These are phyloP conservation scores for Chauna torquata DNA, from an alignment of 2,113 vertebrate species.

Conservation along the genomic window DNA sequence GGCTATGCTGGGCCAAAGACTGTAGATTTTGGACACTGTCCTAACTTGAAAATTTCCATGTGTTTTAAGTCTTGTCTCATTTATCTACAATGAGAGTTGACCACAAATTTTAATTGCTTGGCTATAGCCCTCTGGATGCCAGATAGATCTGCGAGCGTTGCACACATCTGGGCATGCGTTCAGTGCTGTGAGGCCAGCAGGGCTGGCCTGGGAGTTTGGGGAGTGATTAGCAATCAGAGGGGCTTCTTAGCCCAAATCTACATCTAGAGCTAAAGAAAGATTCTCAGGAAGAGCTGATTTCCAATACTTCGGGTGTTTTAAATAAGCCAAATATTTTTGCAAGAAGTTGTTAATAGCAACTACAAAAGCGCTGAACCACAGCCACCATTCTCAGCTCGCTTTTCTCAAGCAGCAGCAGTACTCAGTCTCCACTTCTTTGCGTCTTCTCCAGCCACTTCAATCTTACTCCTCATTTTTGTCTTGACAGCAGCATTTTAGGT, in stretches of 20 bases:
- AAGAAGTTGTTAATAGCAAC: not conserved
- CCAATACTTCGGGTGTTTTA: not conserved
- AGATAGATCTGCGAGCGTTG: rapidly evolving
- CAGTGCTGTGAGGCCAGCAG: not conserved
- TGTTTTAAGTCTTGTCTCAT: constrained; percentile 63
- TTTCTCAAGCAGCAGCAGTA: not conserved
- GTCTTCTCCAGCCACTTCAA: not conserved
- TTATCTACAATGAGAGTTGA: constrained; percentile 57
- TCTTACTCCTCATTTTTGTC: not conserved
- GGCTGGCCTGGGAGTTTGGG: not conserved
- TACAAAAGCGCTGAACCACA: rapidly evolving
- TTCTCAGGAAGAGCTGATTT: not conserved
- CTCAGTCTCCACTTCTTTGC: not conserved
- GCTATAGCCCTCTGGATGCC: not conserved
- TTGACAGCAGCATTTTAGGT: not conserved
- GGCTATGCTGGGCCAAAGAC: constrained; percentile 30
- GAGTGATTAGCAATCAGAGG: not conserved
- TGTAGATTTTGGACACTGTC: constrained; percentile 64
- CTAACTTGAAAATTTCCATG: constrained; percentile 67
- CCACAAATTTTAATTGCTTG: constrained; percentile 54
- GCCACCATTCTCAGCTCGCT: not conserved
- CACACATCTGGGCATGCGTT: not conserved
- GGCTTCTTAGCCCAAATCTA: not conserved
- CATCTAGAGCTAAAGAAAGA: not conserved
- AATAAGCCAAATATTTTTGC: constrained; percentile 12